Evolutionary conservation across 2,888 invertebrate species (phyloP), one percentile per base, ranked within the genome.

Genomic region (Epistrophella euchroma): DNA sequence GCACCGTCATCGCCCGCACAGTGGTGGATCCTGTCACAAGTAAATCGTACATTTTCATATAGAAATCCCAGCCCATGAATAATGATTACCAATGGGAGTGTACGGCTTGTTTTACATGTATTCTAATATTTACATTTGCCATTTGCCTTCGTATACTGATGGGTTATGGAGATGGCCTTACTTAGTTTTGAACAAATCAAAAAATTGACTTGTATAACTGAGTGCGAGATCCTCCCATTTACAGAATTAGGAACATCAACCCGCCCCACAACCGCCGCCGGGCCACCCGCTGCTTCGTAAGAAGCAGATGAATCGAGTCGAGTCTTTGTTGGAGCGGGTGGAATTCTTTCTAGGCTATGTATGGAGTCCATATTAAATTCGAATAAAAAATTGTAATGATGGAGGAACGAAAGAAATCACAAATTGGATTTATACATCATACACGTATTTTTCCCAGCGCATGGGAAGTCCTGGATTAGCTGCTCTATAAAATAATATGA

Each of bases 41-140:
- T 82, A 82, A 86, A 86, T 86, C 77, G 81, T 82, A 82, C 86
- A 86, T 82, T n/a, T n/a, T 78, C 86, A 86, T 82, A 82, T 82
- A 77, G 73, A 82, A 86, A 82, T 86, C 86, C 86, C 86, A 86
- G 86, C 86, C 86, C 86, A 86, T 86, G 86, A 86, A 86, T 86
- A 86, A 82, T 86, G 74, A 86, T 86, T 86, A 86, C 86, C 86
- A 78, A 70, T 64, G 86, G 86, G 86, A 86, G 74, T 47, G 32
- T 78, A 62, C 70, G 73, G 68, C 73, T 77, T 82, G 82, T 74
- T 86, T 86, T 50, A 77, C 82, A 81, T 80, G 79, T 52, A 72
- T 47, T 81, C 85, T 76, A 81, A 82, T 81, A 86, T 78, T 81
- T 37, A 81, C 81, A 86, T 73, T 85, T 73, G 55, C 68, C 58